Evolutionary conservation across 2,888 invertebrate genomes (phyloP), one percentile per base, ranked within the genome.

Genomic region (Parnassius smintheus): DNA sequence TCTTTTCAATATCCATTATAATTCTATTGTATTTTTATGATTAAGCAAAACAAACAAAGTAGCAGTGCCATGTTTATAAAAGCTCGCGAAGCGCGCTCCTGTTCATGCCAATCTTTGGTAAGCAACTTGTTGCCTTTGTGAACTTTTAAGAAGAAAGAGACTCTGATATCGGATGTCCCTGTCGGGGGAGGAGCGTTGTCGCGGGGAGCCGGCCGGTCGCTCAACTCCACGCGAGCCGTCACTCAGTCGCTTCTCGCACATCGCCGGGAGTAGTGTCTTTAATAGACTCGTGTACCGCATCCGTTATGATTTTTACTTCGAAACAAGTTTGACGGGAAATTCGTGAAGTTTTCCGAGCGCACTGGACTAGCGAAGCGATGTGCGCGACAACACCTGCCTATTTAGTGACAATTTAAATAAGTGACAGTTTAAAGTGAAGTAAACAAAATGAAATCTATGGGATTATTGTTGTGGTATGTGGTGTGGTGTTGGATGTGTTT

Each of bases 291-390:
- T 75, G 71, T 73, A 78, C 78, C 81, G 83, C 77, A 75, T 81
- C 85, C 89, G 91, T 88, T 88, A 91, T 91, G 91, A 84, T 78
- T 85, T 88, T 86, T 82, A 83, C 81, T 82, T 86, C 84, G 88
- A 83, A 91, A 91, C 91, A 90, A 91, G 91, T 91, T 91, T 91
- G 90, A 91, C 91, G 91, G 88, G 89, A 88, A 90, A 88, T 86
- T 88, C 80, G 83, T 60, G 76, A 89, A 88, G 86, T 89, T 89
- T 89, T 86, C 87, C 86, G 82, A 86, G 77, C 77, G 84, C 81
- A 80, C 78, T 80, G 84, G 82, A 84, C 83, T 85, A 81, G 76
- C 77, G 81, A 77, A 85, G 89, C 84, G 82, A 91, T 91, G 90
- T 88, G 85, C 81, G 82, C 83, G 86, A 80, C 82, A 81, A 84